Evolutionary conservation across 2,888 invertebrate genomes (phyloP).

Genomic region (Fragum sueziense): DNA sequence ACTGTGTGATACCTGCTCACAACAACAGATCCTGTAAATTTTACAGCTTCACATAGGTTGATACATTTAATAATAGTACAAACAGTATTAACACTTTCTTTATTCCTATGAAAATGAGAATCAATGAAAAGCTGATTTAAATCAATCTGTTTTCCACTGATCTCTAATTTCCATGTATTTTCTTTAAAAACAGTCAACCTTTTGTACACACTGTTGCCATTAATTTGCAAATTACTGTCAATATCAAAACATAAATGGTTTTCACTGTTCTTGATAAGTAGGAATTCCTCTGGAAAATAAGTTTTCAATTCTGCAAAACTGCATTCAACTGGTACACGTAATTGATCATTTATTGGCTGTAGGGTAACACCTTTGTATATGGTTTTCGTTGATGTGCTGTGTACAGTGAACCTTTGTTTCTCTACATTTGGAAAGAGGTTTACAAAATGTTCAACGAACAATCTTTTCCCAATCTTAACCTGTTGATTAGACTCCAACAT

Average conservation of each 20-base stretch:
- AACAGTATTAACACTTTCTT: slow-evolving; percentile 32
- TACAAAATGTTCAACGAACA: slow-evolving; percentile 18
- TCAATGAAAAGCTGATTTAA: slow-evolving; percentile 13
- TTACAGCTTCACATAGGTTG: slow-evolving; percentile 36
- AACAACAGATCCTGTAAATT: slow-evolving; percentile 32
- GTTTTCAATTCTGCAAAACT: slow-evolving; percentile 11
- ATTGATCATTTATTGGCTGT: slow-evolving; percentile 18
- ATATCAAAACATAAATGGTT: slow-evolving; percentile 13
- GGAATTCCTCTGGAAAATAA: slow-evolving; percentile 11
- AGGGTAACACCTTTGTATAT: slow-evolving; percentile 33
- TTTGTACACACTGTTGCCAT: slow-evolving; percentile 22
- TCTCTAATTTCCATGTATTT: slow-evolving; percentile 11
- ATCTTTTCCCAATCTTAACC: neutral
- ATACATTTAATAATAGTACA: slow-evolving; percentile 18
- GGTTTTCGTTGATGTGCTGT: slow-evolving; percentile 28
- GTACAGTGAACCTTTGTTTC: slow-evolving; percentile 6
- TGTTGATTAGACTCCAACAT: slow-evolving; percentile 11
- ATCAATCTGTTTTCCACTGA: slow-evolving; percentile 19
- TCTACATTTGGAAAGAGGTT: slow-evolving; percentile 16
- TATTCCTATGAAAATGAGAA: slow-evolving; percentile 3
- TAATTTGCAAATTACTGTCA: neutral
- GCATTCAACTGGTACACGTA: slow-evolving; percentile 1
- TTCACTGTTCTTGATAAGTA: slow-evolving; percentile 17
- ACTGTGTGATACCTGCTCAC: slow-evolving; percentile 36
- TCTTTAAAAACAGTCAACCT: slow-evolving; percentile 7